Conservation (phyloP, 2,113 vertebrate species). For the Coracopsis vasa region DNA sequence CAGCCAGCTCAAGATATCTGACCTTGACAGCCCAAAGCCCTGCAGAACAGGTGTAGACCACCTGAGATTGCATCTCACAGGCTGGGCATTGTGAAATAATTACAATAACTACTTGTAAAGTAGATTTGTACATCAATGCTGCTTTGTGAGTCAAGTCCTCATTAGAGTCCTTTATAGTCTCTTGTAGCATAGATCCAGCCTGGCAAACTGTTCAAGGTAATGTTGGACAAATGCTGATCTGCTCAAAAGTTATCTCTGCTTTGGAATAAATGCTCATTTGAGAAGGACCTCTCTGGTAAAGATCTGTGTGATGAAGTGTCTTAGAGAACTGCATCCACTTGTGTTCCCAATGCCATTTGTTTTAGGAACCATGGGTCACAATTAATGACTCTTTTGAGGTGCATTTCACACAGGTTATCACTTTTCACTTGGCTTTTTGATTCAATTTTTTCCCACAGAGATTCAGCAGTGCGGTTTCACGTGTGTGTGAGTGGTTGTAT, state of each 20-base stretch:
- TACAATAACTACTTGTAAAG: conserved; percentile 61
- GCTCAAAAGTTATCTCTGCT: neutral
- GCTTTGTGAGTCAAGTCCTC: conserved; percentile 51
- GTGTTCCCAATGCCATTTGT: neutral
- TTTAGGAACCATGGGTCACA: neutral
- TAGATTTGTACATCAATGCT: conserved; percentile 49
- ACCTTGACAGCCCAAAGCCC: conserved; percentile 57
- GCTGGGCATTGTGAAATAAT: conserved; percentile 56
- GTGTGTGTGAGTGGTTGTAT: neutral
- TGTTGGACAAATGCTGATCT: conserved; percentile 17
- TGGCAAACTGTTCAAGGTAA: conserved; percentile 34
- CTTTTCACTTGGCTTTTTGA: neutral
- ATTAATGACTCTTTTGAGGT: neutral
- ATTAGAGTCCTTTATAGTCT: conserved; percentile 30
- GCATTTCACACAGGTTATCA: neutral
- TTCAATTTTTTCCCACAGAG: neutral
- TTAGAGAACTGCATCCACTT: neutral
- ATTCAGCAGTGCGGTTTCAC: neutral
- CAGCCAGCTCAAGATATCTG: neutral
- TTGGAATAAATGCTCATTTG: neutral
- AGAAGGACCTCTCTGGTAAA: neutral
- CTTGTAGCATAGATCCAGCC: neutral
- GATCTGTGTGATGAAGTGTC: neutral
- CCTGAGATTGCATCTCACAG: conserved; percentile 64
- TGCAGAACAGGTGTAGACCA: conserved; percentile 53